A percentile compares a stretch with the other conserved stretches of the same genome.
phyloP scores from a whole-genome alignment of 2,113 vertebrate genomes.

The Perccottus glenii region DNA sequence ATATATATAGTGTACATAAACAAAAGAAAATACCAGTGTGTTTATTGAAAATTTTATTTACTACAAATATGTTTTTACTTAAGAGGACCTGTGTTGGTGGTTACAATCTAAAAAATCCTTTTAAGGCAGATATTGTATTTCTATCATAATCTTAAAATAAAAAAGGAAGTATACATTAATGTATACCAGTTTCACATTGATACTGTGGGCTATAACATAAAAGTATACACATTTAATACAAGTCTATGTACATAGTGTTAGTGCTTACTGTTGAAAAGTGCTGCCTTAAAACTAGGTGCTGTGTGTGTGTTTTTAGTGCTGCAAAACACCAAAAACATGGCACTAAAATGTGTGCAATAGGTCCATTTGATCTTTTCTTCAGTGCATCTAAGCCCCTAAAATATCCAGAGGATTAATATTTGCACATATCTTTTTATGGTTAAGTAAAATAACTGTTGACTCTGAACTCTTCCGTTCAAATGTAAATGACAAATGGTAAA shows the following conservation, averaged over 20 bases:
- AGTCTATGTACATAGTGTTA: conserved; percentile 3
- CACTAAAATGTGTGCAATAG: not conserved
- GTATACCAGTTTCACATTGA: too few relatives aligned
- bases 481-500: not conserved
- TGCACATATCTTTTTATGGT: not conserved
- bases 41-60: too few relatives aligned
- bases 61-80: too few relatives aligned
- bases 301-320: too few relatives aligned
- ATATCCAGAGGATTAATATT: not conserved
- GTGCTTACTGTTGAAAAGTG: not conserved
- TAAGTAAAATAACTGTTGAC: not conserved
- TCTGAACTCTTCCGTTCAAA: too few relatives aligned
- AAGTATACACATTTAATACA: not conserved
- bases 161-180: too few relatives aligned
- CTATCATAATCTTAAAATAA: too few relatives aligned
- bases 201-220: not conserved
- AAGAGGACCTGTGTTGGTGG: too few relatives aligned
- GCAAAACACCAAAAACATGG: conserved; percentile 3
- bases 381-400: not conserved
- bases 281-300: not conserved
- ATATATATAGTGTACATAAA: too few relatives aligned
- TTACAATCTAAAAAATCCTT: too few relatives aligned
- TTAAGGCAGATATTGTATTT: too few relatives aligned
- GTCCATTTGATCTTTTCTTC: not conserved
- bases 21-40: too few relatives aligned